Base-by-base conservation (phyloP, 2,797 vertebrate species). In the Lutjanus argentimaculatus region DNA sequence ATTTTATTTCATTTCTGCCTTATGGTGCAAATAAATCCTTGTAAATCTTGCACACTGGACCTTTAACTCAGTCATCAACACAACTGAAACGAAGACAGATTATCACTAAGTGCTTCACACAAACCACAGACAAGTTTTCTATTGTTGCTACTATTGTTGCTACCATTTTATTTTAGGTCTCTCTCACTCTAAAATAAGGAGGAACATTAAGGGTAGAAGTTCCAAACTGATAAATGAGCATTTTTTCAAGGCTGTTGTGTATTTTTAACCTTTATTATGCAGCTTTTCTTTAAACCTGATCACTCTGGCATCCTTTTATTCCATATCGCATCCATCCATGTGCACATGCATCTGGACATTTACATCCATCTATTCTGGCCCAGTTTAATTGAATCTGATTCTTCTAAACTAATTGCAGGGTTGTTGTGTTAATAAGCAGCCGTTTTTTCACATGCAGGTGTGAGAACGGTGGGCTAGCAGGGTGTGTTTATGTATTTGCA, bases 401-500 rank as follows among this genome's bases (percentile, higher is more conserved):
- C 51, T 67, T 89, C 76, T 42, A 25, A 86, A 78, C 71, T 91
- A 92, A 92, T 94, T 93, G 88, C 89, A 87, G 83, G 77, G 84
- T 86, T 92, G 85, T 84, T 92, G 89, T 80, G 87, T 91, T 93
- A 93, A 93, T 93, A 86, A 90, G 90, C 90, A 87, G 85, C 80
- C 85, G 65, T 84, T 92, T 90, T 90, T 89, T 79, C 89, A 79
- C 68, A 14, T 22, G 82, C 93, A 93, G 93, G 92, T 94, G 93
- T 72, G 85, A 86, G 85, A 77, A 87, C 14, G 42, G 59, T 66
- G 72, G 87, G 82, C 86, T 77, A 81, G 78, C 71, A 21, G 72
- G 75, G 73, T 85, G 90, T 91, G 90, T 95, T 94, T 93, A 88
- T 91, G 87, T 94, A 93, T 90, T 92, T 91, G 91, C 91, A 88